Evolutionary conservation across 92 coral and sea anemone genomes (phyloP).

Genomic region (Palythoa grandis): DNA sequence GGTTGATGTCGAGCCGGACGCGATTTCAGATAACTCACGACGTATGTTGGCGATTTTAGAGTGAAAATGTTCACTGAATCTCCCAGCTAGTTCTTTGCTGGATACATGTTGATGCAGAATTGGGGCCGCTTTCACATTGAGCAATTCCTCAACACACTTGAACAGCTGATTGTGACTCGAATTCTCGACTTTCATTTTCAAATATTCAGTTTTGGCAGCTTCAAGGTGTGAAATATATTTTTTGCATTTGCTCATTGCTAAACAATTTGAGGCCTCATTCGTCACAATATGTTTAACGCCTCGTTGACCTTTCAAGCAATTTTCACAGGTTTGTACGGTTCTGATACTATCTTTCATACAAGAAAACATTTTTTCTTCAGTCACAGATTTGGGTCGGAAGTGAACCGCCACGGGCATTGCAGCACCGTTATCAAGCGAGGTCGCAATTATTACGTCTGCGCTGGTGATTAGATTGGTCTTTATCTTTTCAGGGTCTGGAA

Average conservation of each 20-base stretch:
- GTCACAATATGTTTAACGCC: slow-evolving; percentile 46
- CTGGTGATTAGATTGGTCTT: slow-evolving; percentile 52
- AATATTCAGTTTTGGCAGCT: no score
- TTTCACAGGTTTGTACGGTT: slow-evolving; percentile 53
- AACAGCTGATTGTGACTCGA: no score
- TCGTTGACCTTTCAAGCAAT: slow-evolving; percentile 38
- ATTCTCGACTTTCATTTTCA: no score
- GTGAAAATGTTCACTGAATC: no score
- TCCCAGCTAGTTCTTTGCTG: no score
- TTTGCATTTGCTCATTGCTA: not conserved
- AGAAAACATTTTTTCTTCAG: slow-evolving; percentile 44
- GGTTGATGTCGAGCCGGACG: no score
- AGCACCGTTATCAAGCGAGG: slow-evolving; percentile 47
- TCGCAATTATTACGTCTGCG: slow-evolving; percentile 51
- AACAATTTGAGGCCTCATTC: slow-evolving; percentile 35
- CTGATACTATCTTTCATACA: slow-evolving; percentile 27
- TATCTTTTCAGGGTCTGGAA: slow-evolving; percentile 52
- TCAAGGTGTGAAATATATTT: no score
- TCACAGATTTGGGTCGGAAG: slow-evolving; percentile 53
- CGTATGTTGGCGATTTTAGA: no score
- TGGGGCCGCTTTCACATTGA: no score
- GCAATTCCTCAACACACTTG: no score
- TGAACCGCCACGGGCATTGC: slow-evolving; percentile 61
- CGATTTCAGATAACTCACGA: no score
- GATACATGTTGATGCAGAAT: no score